Base-by-base conservation (phyloP, 1,140 invertebrate species). In the Latrodectus geometricus region DNA sequence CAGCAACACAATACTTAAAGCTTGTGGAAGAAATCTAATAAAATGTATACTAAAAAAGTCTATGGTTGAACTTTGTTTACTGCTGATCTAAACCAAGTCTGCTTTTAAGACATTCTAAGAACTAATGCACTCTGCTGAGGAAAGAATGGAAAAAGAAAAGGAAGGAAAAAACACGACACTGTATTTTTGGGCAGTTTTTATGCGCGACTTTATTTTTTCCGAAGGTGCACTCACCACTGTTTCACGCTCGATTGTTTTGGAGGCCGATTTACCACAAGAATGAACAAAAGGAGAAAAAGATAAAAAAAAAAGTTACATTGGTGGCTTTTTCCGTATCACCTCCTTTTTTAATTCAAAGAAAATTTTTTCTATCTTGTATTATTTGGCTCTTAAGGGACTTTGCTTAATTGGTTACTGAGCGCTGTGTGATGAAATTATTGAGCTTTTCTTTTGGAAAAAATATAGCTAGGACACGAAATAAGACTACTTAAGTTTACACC, bases 171-270 rank as follows among this genome's bases (percentile, higher is more conserved):
- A 20, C 8, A 52, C 17, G 12, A 56, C 8, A 70, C 35, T 66
- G 9, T 75, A 48, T 73, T 73, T 69, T 68, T 50, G 12, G 0
- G 48, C 15, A 48, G 65, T 78, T 77, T 75, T 75, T 75, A 78
- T 66, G 54, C 56, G 23, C 23, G 76, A 35, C 12, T 66, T 78
- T 70, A 52, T 80, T 79, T 23, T 79, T 78, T 66, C 0, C 54
- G 54, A 61, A 14, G 11, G 11, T 69, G 14, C 69, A 65, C 48
- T 82, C 70, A 73, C 70, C 56, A 74, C 70, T 8, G 54, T 20
- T 73, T 82, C 49, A 82, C 70, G 80, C 80, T 82, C 80, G 80
- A 82, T 82, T 82, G 70, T 82, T 74, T 82, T 21, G 20, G 54
- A 74, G 70, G 80, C 50, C 70, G 23, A 74, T 82, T 82, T 65